Evolutionary conservation across 1,140 invertebrate genomes (phyloP).

Genomic region (Drosophila eugracilis): DNA sequence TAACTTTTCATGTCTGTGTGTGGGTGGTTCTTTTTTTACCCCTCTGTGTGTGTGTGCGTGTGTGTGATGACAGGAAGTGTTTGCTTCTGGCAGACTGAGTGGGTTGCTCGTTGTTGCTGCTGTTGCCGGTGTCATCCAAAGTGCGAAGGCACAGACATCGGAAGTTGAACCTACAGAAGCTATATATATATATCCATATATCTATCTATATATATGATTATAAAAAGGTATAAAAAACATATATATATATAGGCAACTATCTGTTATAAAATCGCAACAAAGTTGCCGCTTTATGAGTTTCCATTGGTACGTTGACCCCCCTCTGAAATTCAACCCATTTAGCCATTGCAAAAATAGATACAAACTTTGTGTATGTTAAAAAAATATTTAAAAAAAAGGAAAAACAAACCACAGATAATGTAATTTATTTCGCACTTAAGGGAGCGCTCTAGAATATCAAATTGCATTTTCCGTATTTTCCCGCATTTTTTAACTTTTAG

Average conservation of each 20-base stretch:
- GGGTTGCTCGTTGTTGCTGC: slow-evolving; percentile 19
- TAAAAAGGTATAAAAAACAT: too few relatives aligned
- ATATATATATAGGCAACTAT: not conserved
- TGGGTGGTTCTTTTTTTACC: not conserved
- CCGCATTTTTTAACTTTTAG: not conserved
- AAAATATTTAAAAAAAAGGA: not conserved
- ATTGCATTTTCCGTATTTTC: slow-evolving; percentile 18
- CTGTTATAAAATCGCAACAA: slow-evolving; percentile 44
- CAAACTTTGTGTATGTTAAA: not conserved
- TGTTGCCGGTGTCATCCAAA: slow-evolving; percentile 39
- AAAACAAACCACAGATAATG: not conserved
- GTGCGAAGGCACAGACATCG: slow-evolving; percentile 54
- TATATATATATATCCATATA: slow-evolving; percentile 7
- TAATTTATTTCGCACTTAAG: slow-evolving; percentile 12
- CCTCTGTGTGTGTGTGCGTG: slow-evolving; percentile 11
- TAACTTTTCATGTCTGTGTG: slow-evolving; percentile 24
- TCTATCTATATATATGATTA: not conserved
- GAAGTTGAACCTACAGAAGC: slow-evolving; percentile 45
- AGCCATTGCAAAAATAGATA: slow-evolving; percentile 13
- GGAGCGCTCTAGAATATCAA: slow-evolving; percentile 4
- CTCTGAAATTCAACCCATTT: slow-evolving; percentile 2
- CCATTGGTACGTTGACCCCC: slow-evolving; percentile 42
- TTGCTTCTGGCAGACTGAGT: slow-evolving; percentile 18
- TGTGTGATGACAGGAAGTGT: slow-evolving; percentile 59
- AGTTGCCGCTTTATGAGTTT: slow-evolving; percentile 66